Conservation (phyloP, 2,113 vertebrate genomes). For the Pachyramphus minor region DNA sequence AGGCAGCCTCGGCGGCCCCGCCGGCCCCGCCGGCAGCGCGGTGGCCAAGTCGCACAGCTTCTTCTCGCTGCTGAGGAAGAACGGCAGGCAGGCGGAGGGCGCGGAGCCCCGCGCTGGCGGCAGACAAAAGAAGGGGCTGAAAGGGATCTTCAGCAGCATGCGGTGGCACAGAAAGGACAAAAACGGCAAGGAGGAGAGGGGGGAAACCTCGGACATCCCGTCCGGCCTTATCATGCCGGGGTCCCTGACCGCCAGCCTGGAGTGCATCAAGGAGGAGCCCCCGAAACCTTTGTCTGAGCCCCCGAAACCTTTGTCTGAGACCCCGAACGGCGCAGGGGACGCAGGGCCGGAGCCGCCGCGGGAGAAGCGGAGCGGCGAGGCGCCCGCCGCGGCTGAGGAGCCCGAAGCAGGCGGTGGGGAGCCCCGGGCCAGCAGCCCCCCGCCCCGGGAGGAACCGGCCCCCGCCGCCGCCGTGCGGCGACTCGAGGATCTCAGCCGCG, state of each 20-base stretch:
- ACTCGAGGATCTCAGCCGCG: conserved; percentile 46
- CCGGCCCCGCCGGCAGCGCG: background rate
- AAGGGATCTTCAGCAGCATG: conserved; percentile 17
- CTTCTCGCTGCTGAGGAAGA: background rate
- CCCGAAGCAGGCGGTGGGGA: conserved; percentile 8
- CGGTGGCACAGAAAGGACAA: conserved; percentile 8
- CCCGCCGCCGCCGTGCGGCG: background rate
- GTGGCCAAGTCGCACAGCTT: conserved; percentile 16
- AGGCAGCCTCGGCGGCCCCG: background rate
- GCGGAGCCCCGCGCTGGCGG: background rate
- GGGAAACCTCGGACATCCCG: background rate
- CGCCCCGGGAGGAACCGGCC: background rate
- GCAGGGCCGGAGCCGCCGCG: background rate
- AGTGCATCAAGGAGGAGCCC: background rate
- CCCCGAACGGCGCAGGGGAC: background rate
- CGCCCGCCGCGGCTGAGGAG: background rate
- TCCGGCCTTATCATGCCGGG: conserved; percentile 1
- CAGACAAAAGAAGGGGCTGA: conserved; percentile 21
- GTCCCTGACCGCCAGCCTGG: conserved; percentile 5
- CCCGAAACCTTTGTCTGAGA: background rate
- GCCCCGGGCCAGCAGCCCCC: background rate
- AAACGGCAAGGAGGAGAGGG: background rate
- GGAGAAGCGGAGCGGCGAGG: background rate
- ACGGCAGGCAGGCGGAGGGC: conserved; percentile 2
- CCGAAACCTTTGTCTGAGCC: background rate